Evolutionary conservation across 2,113 vertebrate species (phyloP), one percentile per base, ranked within the genome.

Genomic region (Sceloporus undulatus): DNA sequence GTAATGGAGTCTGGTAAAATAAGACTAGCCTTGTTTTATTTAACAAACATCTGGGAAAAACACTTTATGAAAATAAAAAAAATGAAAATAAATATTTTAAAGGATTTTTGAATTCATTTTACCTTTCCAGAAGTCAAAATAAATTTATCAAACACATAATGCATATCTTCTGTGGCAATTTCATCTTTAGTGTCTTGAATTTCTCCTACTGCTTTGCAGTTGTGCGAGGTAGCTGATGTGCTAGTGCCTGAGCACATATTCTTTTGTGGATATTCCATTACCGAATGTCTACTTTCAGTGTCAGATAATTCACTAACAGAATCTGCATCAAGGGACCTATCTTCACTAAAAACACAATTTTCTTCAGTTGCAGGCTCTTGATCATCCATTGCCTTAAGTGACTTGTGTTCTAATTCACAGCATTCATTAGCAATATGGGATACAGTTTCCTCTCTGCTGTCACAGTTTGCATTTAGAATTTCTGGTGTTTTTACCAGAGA

Each of bases 51-150:
- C 83, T 59, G 21, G 75, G 59, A 73, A 87, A 87, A 13, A 79
- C 42, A 4, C 19, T 79, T 70, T 71, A 52, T 21, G 16, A 5
- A 52, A 19, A 29, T 29, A 59, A 25, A 38, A 9, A 25, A 11
- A 27, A 59, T 59, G 10, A 27, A 48, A 59, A 86, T 11, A 54
- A 71, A 34, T 40, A 81, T 56, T n/a, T 66, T n/a, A 68, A 74
- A 56, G 5, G 16, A 84, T 29, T n/a, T 77, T 74, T 81, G 76
- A 10, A 10, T 16, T n/a, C 65, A 90, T 81, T 95, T 96, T 94
- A 99, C 99, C 98, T 99, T 99, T 96, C 99, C 99, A 89, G 98
- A 98, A 52, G 98, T 99, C 95, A 99, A 98, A 96, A 99, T 98
- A 97, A 98, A 98, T 95, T 97, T 98, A 95, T 99, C 98, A 93